Evolutionary conservation across 2,888 invertebrate species (phyloP).

Genomic region (Nipponacmea schrenckii): DNA sequence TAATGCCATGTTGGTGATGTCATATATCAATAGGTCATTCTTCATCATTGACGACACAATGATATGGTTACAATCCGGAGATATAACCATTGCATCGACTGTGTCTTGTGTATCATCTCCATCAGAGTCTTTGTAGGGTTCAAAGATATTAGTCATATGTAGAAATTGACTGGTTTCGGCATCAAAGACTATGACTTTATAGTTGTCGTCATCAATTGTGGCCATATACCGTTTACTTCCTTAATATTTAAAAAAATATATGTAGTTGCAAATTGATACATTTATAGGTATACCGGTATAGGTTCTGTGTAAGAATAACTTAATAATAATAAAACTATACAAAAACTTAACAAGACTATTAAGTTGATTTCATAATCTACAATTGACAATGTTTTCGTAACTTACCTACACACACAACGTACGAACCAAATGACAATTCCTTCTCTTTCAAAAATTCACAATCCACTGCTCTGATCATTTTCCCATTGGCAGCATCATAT

Average conservation of each 20-base stretch:
- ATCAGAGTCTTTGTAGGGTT: constrained; percentile 31
- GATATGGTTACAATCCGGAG: constrained; percentile 36
- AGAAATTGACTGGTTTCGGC: constrained; percentile 29
- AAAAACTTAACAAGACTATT: too few species aligned
- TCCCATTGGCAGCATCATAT: constrained; percentile 14
- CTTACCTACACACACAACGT: neutral
- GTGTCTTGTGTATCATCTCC: constrained; percentile 32
- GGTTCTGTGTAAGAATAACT: too few species aligned
- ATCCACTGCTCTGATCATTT: neutral
- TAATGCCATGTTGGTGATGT: constrained; percentile 32
- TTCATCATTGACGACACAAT: constrained; percentile 36
- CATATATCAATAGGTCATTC: constrained; percentile 40
- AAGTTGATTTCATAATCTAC: too few species aligned
- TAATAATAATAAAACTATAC: too few species aligned
- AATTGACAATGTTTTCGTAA: neutral
- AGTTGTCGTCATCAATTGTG: constrained; percentile 23
- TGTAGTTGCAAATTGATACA: too few species aligned
- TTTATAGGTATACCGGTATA: too few species aligned
- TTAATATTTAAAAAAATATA: too few species aligned
- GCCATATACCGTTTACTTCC: constrained; percentile 14
- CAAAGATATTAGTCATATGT: constrained; percentile 31
- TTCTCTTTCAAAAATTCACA: neutral
- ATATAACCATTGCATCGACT: constrained; percentile 42
- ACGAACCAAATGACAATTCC: neutral
- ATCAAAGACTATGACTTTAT: constrained; percentile 33